These are phyloP conservation scores for Cossypha niveicapilla DNA, from an alignment of 2,797 vertebrate species.

Conservation along the genomic window DNA sequence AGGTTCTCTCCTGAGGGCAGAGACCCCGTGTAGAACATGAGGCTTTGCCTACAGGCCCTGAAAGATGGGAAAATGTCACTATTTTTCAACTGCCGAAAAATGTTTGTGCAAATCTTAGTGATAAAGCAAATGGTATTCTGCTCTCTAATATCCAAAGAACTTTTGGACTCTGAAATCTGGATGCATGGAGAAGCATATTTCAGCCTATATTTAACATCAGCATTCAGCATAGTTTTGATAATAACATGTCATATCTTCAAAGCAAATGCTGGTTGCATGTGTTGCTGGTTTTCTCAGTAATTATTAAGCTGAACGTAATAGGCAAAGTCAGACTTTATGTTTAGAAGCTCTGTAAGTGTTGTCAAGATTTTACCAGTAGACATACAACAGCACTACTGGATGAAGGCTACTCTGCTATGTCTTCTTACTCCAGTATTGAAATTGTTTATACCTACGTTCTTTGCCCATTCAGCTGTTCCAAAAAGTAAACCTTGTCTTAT, in stretches of 20 bases:
- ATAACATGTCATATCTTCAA: constrained; percentile 19
- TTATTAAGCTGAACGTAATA: neutral
- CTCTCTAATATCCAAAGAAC: constrained; percentile 18
- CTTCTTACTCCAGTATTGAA: neutral
- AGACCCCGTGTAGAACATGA: accelerated
- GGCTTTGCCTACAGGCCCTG: neutral
- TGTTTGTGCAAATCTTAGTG: neutral
- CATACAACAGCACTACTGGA: neutral
- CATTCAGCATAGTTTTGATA: constrained; percentile 44
- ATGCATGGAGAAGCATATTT: neutral
- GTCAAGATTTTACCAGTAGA: neutral
- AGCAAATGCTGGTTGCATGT: constrained; percentile 11
- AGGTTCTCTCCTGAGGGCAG: neutral
- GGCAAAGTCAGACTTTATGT: neutral
- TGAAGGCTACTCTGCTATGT: neutral
- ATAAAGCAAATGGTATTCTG: neutral
- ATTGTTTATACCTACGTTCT: neutral
- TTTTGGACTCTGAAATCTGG: constrained; percentile 28
- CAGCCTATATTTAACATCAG: constrained; percentile 44
- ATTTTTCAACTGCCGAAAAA: neutral
- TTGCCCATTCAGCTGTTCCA: neutral
- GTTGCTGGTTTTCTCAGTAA: constrained; percentile 11
- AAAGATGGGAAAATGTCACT: neutral
- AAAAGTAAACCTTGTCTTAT: neutral
- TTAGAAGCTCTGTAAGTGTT: neutral